Evolutionary conservation across 1,140 invertebrate genomes (phyloP).

Genomic region (Heterodera schachtii): DNA sequence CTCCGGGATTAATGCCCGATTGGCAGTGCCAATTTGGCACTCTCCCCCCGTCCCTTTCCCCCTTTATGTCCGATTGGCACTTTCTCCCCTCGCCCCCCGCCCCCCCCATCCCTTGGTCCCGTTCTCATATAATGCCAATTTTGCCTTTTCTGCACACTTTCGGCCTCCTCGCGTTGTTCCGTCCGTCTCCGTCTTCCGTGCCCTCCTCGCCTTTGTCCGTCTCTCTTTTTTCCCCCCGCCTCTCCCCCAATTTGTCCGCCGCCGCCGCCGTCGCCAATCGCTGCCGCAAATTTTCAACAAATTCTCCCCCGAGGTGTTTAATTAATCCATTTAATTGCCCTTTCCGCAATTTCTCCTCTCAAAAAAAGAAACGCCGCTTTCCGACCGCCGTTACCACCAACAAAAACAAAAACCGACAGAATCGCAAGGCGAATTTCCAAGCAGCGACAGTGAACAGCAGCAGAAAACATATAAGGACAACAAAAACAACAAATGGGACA

Average conservation of each 20-base stretch:
- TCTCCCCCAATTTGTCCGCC: conserved; percentile 8
- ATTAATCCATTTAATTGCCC: neutral
- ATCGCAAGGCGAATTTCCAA: neutral
- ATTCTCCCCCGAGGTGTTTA: neutral
- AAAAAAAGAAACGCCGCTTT: neutral
- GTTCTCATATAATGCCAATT: too few relatives aligned
- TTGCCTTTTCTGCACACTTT: too few relatives aligned
- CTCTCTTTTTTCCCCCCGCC: neutral
- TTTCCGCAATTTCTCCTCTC: neutral
- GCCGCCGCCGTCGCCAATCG: neutral
- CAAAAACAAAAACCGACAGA: neutral
- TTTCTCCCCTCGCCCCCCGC: too few relatives aligned
- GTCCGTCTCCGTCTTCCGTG: neutral
- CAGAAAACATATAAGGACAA: neutral
- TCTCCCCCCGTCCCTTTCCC: too few relatives aligned
- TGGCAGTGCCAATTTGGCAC: too few relatives aligned
- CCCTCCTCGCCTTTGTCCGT: neutral
- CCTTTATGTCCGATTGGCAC: too few relatives aligned
- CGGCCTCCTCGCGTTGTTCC: neutral
- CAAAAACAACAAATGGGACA: neutral
- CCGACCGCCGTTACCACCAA: neutral
- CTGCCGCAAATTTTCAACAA: neutral
- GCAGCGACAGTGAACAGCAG: neutral
- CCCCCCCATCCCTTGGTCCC: too few relatives aligned
- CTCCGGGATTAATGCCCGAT: too few relatives aligned